Evolutionary conservation across 92 coral and sea anemone genomes (phyloP), one percentile per base, ranked within the genome.

Genomic region (Epizoanthus rinbou): DNA sequence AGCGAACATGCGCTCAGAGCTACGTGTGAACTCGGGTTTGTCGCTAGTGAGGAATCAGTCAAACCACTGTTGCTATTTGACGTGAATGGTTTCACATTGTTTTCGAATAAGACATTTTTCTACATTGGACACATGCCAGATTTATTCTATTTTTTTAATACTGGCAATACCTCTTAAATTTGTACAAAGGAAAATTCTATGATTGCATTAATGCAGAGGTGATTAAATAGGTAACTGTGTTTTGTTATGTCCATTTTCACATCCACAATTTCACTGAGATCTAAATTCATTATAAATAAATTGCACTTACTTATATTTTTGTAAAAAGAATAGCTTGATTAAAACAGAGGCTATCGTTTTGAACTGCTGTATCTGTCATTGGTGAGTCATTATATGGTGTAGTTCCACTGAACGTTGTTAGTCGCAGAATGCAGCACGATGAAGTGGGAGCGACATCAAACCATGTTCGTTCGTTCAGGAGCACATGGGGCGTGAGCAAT

Each of bases 1-100:
- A 67, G 73, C 80, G 80, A 75, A 4, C 54, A 25, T 33, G 80
- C 17, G 68, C 80, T 35, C 57, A 75, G 52, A 75, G 80, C 35
- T 75, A 75, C 41, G 80, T 75, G 10, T 75, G 41, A 57, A 16
- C 58, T 15, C 18, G 22, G 33, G 21, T 22, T 53, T 52, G 62
- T 15, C 11, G 8, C 24, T 19, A 28, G 19, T 17, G 45, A 33
- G 18, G 64, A 28, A 56, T 50, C 54, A 15, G 14, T 50, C 15
- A 75, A 56, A 57, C 66, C 39, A 28, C 31, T 31, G 43, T 75
- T 57, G 24, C 39, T 71, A 18, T 71, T 71, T 47, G 76, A 71
- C 56, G 64, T 75, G 18, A 75, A 57, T 35, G 65, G 80, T 59
- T 71, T 71, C 57, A 45, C 43, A 45, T 19, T 45, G 76, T 71